These are phyloP conservation scores for Stegodyphus dumicola DNA, from an alignment of 1,140 invertebrate genomes.

Conservation along the genomic window DNA sequence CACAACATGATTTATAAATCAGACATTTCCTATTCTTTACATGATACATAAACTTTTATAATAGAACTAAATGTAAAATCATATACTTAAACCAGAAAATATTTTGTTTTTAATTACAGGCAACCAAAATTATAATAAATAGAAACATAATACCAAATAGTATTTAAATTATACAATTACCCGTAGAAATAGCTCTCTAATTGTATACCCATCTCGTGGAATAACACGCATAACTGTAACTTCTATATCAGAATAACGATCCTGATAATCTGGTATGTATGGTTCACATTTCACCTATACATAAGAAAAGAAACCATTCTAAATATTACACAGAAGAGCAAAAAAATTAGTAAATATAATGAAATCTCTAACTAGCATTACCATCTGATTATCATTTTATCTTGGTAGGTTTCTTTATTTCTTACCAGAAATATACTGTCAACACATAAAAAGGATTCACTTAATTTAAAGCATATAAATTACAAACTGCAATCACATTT, in stretches of 20 bases:
- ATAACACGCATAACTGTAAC: slow-evolving; percentile 74
- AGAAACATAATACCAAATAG: not conserved
- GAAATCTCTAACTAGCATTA: no score
- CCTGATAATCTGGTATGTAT: slow-evolving; percentile 78
- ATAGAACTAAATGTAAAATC: not conserved
- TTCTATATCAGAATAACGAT: slow-evolving; percentile 68
- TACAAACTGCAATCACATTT: no score
- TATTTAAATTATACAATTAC: slow-evolving; percentile 57
- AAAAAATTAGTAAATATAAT: not conserved
- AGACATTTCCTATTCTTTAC: no score
- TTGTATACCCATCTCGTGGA: slow-evolving; percentile 75
- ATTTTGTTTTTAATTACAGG: not conserved
- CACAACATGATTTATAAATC: no score
- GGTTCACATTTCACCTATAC: slow-evolving; percentile 84
- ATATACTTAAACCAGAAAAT: not conserved
- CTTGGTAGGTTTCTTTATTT: no score
- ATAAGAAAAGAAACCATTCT: slow-evolving; percentile 1
- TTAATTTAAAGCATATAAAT: no score
- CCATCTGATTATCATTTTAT: no score
- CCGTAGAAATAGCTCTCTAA: slow-evolving; percentile 72
- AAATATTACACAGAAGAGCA: not conserved
- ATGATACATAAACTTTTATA: not conserved
- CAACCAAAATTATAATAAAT: not conserved
- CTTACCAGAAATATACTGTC: no score
- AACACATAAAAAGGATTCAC: no score